Base-by-base conservation (phyloP, 2,888 invertebrate species). In the Nebria salina region DNA sequence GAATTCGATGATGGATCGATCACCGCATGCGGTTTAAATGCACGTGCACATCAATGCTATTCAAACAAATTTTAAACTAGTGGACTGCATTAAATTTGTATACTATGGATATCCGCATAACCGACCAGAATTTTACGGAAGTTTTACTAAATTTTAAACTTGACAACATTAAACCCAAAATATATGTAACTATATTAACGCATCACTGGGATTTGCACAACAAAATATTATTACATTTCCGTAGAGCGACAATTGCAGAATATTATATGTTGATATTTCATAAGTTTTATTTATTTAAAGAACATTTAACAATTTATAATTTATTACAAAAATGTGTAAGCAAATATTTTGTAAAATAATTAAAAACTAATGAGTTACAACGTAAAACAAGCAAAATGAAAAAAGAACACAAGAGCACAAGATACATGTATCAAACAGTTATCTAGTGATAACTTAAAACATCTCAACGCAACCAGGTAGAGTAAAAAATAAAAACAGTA, bases 361-460 rank as follows among this genome's bases (percentile, higher is more conserved):
- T 34, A 34, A 34, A 34, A 34, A 34, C 4, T 34, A 34, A 34
- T 34, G 34, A 34, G 5, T 34, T 34, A 34, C 34, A 34, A 34
- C 34, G 34, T 34, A 34, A 34, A 4, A 34, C 34, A 34, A 34
- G 34, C 34, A 34, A 34, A 34, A 34, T 34, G 2, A 4, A 34
- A 34, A 34, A 34, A 34, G 5, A 34, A 34, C 5, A 34, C 54
- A 3, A 54, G 6, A 54, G 6, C 9, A 54, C 54, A 54, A 54
- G 13, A 7, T 6, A 54, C 54, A 54, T 54, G 25, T 66, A 75
- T 79, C 80, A 80, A 75, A 80, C 80, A 80, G 75, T 75, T 80
- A 80, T 80, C 80, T 80, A 80, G 80, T 72, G 80, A 66, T 80
- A 65, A 80, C 70, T 80, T 75, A 70, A 70, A 42, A 42, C 11